A percentile compares a stretch with the other conserved stretches of the same genome.
phyloP scores from a whole-genome alignment of 2,888 invertebrate species.

The Toxonevra muliebris region DNA sequence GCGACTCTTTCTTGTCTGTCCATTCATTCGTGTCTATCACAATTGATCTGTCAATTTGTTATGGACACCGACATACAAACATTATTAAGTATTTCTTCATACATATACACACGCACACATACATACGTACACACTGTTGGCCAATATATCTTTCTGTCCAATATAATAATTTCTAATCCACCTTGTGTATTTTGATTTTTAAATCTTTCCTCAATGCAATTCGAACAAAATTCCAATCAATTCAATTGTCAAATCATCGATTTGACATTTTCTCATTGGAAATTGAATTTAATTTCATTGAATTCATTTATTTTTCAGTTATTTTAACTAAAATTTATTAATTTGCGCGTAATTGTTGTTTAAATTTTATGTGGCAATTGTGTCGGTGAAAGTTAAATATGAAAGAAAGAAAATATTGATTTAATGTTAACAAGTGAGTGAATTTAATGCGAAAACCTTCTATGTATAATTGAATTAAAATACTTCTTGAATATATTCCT shows the following conservation, averaged over 20 bases:
- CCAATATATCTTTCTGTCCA: too few relatives aligned
- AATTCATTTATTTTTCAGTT: constrained; percentile 35
- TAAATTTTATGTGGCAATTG: not conserved
- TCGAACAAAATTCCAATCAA: too few relatives aligned
- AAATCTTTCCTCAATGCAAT: constrained; percentile 17
- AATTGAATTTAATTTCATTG: constrained; percentile 9
- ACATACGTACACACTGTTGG: too few relatives aligned
- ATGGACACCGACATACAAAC: not conserved
- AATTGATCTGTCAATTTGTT: constrained; percentile 1
- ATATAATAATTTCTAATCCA: constrained; percentile 23
- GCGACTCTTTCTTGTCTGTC: not conserved
- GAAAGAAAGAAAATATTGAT: too few relatives aligned
- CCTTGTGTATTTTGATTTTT: constrained; percentile 23
- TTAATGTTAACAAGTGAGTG: too few relatives aligned
- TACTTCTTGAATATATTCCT: too few relatives aligned
- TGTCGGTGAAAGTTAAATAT: constrained; percentile 15
- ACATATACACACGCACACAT: too few relatives aligned
- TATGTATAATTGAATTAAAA: too few relatives aligned
- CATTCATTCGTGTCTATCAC: not conserved
- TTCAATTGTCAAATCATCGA: too few relatives aligned
- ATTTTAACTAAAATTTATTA: constrained; percentile 52
- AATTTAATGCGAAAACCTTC: too few relatives aligned
- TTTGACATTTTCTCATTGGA: not conserved
- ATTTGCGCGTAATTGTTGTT: constrained; percentile 45
- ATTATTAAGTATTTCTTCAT: too few relatives aligned